Conservation (phyloP, 2,888 invertebrate genomes). For the Electrophaes corylata region DNA sequence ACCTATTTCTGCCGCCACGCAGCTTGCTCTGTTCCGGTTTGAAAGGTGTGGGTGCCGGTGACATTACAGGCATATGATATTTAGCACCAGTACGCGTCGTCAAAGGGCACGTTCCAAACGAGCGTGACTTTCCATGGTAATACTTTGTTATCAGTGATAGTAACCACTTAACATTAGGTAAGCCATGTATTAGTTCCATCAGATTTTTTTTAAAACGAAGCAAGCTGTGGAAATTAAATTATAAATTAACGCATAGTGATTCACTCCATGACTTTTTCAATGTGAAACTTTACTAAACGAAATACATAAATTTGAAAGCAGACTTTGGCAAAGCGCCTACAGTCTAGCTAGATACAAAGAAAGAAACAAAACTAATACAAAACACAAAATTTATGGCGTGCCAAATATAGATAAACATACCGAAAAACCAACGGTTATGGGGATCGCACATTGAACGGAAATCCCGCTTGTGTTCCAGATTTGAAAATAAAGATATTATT, state of each 20-base stretch:
- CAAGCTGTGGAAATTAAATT: neutral
- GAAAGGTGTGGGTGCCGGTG: too few species aligned
- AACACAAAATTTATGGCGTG: constrained; percentile 21
- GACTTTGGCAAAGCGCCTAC: constrained; percentile 21
- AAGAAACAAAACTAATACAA: constrained; percentile 21
- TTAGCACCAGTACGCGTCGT: too few species aligned
- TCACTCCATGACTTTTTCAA: constrained; percentile 3
- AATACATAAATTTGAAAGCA: constrained; percentile 18
- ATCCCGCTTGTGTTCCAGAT: constrained; percentile 1
- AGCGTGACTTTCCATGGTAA: too few species aligned
- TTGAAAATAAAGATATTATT: neutral
- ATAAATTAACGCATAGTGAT: constrained; percentile 3
- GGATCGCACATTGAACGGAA: constrained; percentile 6
- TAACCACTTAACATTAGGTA: too few species aligned
- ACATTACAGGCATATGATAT: too few species aligned
- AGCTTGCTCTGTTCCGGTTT: too few species aligned
- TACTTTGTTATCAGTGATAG: too few species aligned
- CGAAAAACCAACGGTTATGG: constrained; percentile 15
- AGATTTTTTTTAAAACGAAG: neutral
- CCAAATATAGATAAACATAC: constrained; percentile 26
- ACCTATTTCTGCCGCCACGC: too few species aligned
- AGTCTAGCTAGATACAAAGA: constrained; percentile 20
- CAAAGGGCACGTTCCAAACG: too few species aligned
- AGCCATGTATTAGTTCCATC: too few species aligned
- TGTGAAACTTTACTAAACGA: constrained; percentile 13